A percentile compares a stretch with the other conserved stretches of the same genome.
phyloP scores from a whole-genome alignment of 2,797 vertebrate species.

The Acipenser ruthenus region DNA sequence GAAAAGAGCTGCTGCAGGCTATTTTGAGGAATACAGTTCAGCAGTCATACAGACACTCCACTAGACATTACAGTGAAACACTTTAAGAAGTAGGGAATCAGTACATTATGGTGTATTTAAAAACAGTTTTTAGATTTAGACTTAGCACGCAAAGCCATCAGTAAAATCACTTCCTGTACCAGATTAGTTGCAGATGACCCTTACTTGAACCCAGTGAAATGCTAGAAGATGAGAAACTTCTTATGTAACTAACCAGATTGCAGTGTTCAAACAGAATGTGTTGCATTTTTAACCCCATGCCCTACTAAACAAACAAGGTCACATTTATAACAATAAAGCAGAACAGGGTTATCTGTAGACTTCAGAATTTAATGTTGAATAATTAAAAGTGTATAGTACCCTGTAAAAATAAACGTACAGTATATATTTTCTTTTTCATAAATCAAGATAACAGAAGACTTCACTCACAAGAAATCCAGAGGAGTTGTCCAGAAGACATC shows the following conservation, averaged over 20 bases:
- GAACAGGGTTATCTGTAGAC: background rate
- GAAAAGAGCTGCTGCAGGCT: too few relatives aligned
- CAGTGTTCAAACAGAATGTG: background rate
- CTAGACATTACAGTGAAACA: too few relatives aligned
- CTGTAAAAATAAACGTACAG: too few relatives aligned
- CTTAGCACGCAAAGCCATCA: conserved; percentile 10
- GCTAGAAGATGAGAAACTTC: conserved; percentile 3
- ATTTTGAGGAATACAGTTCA: too few relatives aligned
- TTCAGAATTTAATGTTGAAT: background rate
- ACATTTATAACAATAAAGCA: background rate
- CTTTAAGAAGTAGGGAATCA: too few relatives aligned
- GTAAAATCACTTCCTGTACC: conserved; percentile 14
- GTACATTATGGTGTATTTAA: too few relatives aligned
- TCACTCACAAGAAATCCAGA: conserved; percentile 70
- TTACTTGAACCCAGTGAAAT: conserved; percentile 12
- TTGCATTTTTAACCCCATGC: conserved; percentile 7
- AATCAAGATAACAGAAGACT: too few relatives aligned
- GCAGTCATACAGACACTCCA: too few relatives aligned
- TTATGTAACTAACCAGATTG: conserved; percentile 6
- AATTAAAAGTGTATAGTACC: background rate
- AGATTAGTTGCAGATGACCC: conserved; percentile 13
- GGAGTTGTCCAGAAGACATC: conserved; percentile 71
- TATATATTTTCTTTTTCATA: too few relatives aligned
- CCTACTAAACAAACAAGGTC: background rate
- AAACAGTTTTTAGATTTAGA: too few relatives aligned